These are phyloP conservation scores for Holotrichia oblita DNA, from an alignment of 1,140 invertebrate genomes.

Conservation along the genomic window DNA sequence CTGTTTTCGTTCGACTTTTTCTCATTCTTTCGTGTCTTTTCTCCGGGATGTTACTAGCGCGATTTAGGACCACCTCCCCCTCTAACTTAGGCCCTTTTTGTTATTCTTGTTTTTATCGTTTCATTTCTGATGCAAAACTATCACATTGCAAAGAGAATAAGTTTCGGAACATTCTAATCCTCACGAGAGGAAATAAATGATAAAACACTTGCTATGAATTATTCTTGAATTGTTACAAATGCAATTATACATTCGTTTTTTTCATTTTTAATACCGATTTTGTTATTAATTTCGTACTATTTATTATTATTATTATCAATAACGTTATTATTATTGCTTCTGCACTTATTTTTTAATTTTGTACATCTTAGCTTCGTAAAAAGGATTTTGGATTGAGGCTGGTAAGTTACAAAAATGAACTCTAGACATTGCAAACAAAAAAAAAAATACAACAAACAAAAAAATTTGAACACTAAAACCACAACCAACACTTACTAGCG, in stretches of 20 bases:
- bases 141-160: too few relatives aligned
- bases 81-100: too few relatives aligned
- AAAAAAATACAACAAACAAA: constrained; percentile 66
- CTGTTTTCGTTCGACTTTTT: too few relatives aligned
- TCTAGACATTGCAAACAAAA: not conserved
- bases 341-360: constrained; percentile 41
- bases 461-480: constrained; percentile 17
- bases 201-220: not conserved
- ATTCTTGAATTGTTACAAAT: not conserved
- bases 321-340: constrained; percentile 39
- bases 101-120: too few relatives aligned
- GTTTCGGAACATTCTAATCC: too few relatives aligned
- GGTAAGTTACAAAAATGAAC: constrained; percentile 43
- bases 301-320: not conserved
- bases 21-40: too few relatives aligned
- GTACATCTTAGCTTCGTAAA: constrained; percentile 48
- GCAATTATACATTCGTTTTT: not conserved
- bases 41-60: too few relatives aligned
- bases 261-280: too few relatives aligned
- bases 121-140: too few relatives aligned
- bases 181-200: too few relatives aligned
- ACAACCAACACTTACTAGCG: constrained; percentile 19
- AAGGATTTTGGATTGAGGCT: constrained; percentile 46
- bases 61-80: too few relatives aligned
- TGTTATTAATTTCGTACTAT: too few relatives aligned